phyloP scores from a whole-genome alignment of 2,888 invertebrate species.

The Branchinecta sandiegonensis region DNA sequence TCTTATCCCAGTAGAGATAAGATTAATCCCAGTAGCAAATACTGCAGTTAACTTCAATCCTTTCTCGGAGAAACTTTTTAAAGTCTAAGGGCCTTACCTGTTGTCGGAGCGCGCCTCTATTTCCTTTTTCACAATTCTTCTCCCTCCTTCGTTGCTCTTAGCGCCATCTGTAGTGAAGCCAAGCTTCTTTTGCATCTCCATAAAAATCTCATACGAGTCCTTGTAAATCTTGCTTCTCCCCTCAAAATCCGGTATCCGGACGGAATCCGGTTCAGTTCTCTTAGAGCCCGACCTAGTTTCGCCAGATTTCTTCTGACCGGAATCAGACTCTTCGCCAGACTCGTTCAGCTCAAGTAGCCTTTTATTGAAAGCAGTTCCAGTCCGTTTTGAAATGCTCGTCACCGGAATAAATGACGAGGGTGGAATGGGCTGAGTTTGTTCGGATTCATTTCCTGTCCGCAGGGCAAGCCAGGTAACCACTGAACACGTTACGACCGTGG shows the following conservation, averaged over 20 bases:
- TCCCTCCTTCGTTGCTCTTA: background rate
- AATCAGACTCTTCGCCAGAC: background rate
- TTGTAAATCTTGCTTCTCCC: background rate
- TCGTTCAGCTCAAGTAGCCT: background rate
- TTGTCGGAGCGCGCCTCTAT: too few species aligned
- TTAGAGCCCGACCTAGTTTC: background rate
- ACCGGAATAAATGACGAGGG: background rate
- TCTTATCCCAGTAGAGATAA: too few species aligned
- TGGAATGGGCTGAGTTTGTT: background rate
- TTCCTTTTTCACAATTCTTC: too few species aligned
- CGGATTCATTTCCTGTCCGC: background rate
- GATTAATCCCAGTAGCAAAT: too few species aligned
- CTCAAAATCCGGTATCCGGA: background rate
- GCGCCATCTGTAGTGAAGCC: background rate
- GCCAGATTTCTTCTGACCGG: background rate
- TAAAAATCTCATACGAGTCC: conserved; percentile 6
- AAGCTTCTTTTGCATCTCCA: conserved; percentile 9
- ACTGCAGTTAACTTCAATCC: too few species aligned
- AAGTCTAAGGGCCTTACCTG: too few species aligned
- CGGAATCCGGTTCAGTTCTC: background rate
- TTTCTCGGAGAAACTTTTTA: too few species aligned
- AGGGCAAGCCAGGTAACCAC: background rate
- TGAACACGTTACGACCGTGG: conserved; percentile 5
- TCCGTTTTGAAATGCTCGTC: conserved; percentile 8
- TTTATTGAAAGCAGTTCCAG: background rate